Evolutionary conservation across 2,797 vertebrate species (phyloP).

Genomic region (Australoheros facetus): DNA sequence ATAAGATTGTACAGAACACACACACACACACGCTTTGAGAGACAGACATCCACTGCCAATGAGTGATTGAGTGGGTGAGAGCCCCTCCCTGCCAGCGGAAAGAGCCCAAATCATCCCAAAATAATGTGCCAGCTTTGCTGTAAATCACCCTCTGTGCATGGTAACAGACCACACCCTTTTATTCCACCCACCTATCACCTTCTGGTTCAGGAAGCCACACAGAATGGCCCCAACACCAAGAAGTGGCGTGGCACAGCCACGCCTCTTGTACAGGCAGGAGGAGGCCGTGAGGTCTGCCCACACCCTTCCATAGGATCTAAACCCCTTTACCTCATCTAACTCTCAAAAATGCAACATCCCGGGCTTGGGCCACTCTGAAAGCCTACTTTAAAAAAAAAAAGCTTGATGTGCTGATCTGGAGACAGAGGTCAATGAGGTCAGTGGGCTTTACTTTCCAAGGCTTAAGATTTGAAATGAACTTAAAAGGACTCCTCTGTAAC

Average conservation of each 20-base stretch:
- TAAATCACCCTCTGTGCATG: conserved; percentile 62
- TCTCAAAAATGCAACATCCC: conserved; percentile 79
- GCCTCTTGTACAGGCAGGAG: conserved; percentile 40
- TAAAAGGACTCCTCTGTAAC: background rate
- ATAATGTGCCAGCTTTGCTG: conserved; percentile 76
- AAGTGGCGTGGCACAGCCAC: conserved; percentile 77
- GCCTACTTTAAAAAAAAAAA: conserved; percentile 42
- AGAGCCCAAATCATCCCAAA: conserved; percentile 75
- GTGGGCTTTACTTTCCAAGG: conserved; percentile 15
- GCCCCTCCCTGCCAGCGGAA: conserved; percentile 83
- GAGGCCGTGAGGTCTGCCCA: conserved; percentile 48
- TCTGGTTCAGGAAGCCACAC: conserved; percentile 43
- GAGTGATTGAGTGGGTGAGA: conserved; percentile 73
- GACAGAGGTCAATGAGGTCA: conserved; percentile 30
- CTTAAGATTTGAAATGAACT: background rate
- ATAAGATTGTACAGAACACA: conserved; percentile 37
- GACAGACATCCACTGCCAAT: conserved; percentile 66
- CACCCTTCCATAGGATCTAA: conserved; percentile 55
- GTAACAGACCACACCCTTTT: conserved; percentile 61
- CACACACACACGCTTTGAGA: conserved; percentile 47
- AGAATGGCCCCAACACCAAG: conserved; percentile 42
- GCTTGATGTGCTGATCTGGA: conserved; percentile 46
- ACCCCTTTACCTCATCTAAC: conserved; percentile 57
- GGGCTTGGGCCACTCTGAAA: conserved; percentile 72
- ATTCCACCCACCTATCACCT: conserved; percentile 33